A percentile compares a stretch with the other conserved stretches of the same genome.
phyloP scores from a whole-genome alignment of 1,140 invertebrate species.

The Megalopta genalis region DNA sequence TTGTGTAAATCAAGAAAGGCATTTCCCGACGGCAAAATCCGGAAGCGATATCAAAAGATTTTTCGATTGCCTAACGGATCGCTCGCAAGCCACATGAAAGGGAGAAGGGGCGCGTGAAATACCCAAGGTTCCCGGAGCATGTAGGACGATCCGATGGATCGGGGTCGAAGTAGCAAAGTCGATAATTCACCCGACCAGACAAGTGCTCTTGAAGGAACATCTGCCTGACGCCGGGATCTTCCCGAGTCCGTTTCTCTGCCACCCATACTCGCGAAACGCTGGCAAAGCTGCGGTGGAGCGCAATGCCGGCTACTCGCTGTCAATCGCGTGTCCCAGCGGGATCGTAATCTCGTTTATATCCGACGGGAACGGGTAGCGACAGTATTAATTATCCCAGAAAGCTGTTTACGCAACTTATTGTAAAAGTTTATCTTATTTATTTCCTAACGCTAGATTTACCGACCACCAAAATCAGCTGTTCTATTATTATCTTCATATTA shows the following conservation, averaged over 20 bases:
- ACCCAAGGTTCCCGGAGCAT: conserved; percentile 5
- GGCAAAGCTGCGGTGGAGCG: conserved; percentile 22
- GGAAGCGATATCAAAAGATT: neutral
- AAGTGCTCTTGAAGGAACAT: conserved; percentile 50
- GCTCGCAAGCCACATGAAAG: conserved; percentile 22
- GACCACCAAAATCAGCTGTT: too few species aligned
- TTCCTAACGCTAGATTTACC: too few species aligned
- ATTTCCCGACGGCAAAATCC: neutral
- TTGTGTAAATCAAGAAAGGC: neutral
- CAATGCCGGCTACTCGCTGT: neutral
- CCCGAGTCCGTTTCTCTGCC: neutral
- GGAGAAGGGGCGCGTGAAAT: conserved; percentile 19
- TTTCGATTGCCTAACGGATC: conserved; percentile 12
- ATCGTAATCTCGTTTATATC: conserved; percentile 21
- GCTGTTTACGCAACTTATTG: too few species aligned
- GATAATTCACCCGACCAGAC: conserved; percentile 57
- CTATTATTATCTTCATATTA: too few species aligned
- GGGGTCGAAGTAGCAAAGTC: conserved; percentile 27
- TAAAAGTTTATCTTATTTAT: too few species aligned
- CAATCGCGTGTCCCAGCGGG: neutral
- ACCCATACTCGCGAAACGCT: conserved; percentile 20
- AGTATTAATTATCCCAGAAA: too few species aligned
- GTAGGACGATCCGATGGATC: conserved; percentile 25
- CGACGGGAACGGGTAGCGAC: neutral
- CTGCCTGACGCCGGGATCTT: conserved; percentile 38